Evolutionary conservation across 2,113 vertebrate genomes (phyloP), one percentile per base, ranked within the genome.

Genomic region (Myiopsitta monachus): DNA sequence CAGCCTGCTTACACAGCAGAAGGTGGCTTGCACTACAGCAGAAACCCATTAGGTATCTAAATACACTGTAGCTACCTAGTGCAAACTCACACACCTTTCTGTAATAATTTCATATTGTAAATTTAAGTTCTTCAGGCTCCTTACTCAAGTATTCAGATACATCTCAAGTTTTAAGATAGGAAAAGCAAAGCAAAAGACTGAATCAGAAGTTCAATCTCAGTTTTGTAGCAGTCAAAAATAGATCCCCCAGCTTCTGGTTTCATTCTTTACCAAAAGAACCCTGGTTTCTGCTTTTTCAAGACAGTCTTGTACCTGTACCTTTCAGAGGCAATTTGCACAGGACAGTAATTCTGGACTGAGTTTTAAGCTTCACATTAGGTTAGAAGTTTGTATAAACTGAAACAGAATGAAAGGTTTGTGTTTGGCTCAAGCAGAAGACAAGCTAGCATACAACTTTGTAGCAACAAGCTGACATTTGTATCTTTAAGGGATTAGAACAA

Each of bases 31-130:
- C 87, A 75, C 89, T 99, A 99, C 90, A 98, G 98, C 97, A 98
- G 98, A 78, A 99, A 99, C 85, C 98, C 98, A 3, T 41, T 99
- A 92, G 99, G 99, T 99, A 98, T 43, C 21, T 61, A 81, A 52
- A 51, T 11, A 5, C 19, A 52, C 13, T 10, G 30, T 1, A 78
- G 31, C 33, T 43, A 38, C 33, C 26, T 62, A 19, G 7, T 36
- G 57, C 33, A 36, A 36, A 24, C 57, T 59, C 57, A 59, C 18
- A 6, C 31, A 4, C 21, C 51, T 41, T 14, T 6, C 61, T 68
- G 28, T 18, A 19, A 30, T 46, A 49, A 26, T 6, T 6, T 52
- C 31, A 8, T 7, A 10, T 24, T 47, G 62, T 9, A 10, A 47
- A 11, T 39, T 28, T 6, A 33, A 63, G 18, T 61, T 72, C 39